phyloP scores from a whole-genome alignment of 2,888 invertebrate genomes.

The Drosophila birchii region DNA sequence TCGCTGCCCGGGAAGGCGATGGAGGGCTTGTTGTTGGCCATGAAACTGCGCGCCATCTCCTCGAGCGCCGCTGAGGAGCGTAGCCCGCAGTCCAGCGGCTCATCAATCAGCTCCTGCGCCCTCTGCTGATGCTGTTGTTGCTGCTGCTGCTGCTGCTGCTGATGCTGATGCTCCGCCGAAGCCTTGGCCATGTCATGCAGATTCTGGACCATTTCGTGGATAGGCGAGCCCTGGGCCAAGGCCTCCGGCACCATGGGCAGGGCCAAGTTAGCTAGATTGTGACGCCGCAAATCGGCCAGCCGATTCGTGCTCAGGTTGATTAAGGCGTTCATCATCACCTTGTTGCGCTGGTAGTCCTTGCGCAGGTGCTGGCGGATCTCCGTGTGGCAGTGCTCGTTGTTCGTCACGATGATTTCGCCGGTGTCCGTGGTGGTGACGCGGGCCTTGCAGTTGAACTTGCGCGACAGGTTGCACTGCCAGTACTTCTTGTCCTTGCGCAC shows the following conservation, averaged over 20 bases:
- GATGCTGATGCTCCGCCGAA: constrained; percentile 60
- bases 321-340: constrained; percentile 84
- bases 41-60: constrained; percentile 63
- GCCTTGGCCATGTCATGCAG: constrained; percentile 73
- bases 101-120: constrained; percentile 56
- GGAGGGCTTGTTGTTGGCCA: constrained; percentile 49
- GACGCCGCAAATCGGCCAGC: constrained; percentile 77
- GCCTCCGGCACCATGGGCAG: constrained; percentile 61
- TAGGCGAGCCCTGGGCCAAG: constrained; percentile 60
- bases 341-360: constrained; percentile 85
- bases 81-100: constrained; percentile 78
- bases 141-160: constrained; percentile 44
- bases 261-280: constrained; percentile 58
- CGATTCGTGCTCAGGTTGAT: constrained; percentile 82
- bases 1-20: constrained; percentile 44
- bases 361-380: constrained; percentile 85
- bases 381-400: constrained; percentile 85
- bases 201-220: constrained; percentile 71
- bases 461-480: constrained; percentile 85
- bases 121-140: constrained; percentile 61
- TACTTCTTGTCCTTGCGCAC: constrained; percentile 85
- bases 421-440: constrained; percentile 84
- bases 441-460: constrained; percentile 85
- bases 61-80: constrained; percentile 62
- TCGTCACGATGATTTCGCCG: constrained; percentile 84